Conservation (phyloP, 2,888 invertebrate species). For the Sussaba pulchella region DNA sequence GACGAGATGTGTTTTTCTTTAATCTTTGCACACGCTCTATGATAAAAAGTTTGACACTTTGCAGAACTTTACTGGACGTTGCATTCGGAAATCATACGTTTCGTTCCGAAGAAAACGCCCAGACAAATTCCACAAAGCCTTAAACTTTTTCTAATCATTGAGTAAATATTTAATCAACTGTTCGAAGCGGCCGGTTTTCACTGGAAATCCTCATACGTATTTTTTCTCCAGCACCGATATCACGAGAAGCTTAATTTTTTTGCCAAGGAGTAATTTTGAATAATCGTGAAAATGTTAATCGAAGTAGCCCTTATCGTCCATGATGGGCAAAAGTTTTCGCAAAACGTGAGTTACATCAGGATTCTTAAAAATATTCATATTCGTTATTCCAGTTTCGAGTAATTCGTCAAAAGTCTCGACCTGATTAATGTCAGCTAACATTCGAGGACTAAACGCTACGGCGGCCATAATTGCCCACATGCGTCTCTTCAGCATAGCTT, state of each 20-base stretch:
- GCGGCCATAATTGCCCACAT: slow-evolving; percentile 69
- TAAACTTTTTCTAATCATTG: no score
- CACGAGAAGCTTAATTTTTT: not conserved
- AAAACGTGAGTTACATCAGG: slow-evolving; percentile 61
- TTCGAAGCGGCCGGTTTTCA: no score
- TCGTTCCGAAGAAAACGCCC: no score
- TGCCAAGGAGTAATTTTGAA: not conserved
- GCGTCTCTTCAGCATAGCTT: slow-evolving; percentile 71
- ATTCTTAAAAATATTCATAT: slow-evolving; percentile 73
- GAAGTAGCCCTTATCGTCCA: slow-evolving; percentile 71
- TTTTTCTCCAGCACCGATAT: not conserved
- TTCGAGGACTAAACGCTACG: slow-evolving; percentile 70
- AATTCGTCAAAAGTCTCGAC: slow-evolving; percentile 68
- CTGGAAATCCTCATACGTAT: no score
- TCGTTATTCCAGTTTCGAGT: slow-evolving; percentile 62
- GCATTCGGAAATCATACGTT: no score
- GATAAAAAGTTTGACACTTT: no score
- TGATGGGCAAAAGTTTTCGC: slow-evolving; percentile 67
- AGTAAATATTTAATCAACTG: no score
- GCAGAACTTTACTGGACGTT: no score
- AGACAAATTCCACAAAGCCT: no score
- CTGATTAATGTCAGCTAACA: slow-evolving; percentile 73
- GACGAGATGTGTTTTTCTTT: no score
- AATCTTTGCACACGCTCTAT: no score
- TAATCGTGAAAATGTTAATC: slow-evolving; percentile 56